phyloP scores from a whole-genome alignment of 1,140 invertebrate genomes.

The Neocloeon triangulifer region DNA sequence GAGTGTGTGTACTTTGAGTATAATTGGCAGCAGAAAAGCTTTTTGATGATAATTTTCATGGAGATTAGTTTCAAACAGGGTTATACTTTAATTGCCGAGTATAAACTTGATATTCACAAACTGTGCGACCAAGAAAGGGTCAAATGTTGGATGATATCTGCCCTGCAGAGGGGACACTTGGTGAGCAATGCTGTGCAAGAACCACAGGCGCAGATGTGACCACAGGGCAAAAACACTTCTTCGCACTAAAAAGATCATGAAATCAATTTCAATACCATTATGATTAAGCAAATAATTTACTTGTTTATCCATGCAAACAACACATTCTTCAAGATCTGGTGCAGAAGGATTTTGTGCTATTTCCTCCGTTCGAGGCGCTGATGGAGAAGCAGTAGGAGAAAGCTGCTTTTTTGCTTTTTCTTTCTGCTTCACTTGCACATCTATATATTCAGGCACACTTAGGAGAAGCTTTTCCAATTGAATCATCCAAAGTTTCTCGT shows the following conservation, averaged over 20 bases:
- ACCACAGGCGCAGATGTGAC: conserved; percentile 59
- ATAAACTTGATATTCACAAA: neutral
- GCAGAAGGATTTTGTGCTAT: conserved; percentile 9
- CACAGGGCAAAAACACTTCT: conserved; percentile 62
- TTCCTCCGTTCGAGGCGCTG: conserved; percentile 16
- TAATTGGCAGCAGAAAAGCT: neutral
- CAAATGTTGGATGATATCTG: conserved; percentile 37
- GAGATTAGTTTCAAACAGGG: neutral
- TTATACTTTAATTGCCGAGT: neutral
- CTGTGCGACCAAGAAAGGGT: conserved; percentile 19
- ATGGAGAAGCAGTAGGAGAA: conserved; percentile 14
- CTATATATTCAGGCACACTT: conserved; percentile 29
- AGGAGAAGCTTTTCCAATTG: conserved; percentile 30
- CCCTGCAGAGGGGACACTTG: conserved; percentile 56
- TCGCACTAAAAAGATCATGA: conserved; percentile 29
- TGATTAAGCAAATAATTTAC: conserved; percentile 17
- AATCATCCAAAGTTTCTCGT: neutral
- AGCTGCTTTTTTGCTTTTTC: conserved; percentile 5
- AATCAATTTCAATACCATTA: neutral
- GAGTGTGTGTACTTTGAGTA: neutral
- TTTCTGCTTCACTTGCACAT: conserved; percentile 10
- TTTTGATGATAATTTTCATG: neutral
- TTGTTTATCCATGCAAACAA: conserved; percentile 52
- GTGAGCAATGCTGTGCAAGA: conserved; percentile 26
- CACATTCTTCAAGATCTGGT: conserved; percentile 31